Conservation (phyloP, 2,888 invertebrate genomes). For the Macrosiphum euphorbiae region DNA sequence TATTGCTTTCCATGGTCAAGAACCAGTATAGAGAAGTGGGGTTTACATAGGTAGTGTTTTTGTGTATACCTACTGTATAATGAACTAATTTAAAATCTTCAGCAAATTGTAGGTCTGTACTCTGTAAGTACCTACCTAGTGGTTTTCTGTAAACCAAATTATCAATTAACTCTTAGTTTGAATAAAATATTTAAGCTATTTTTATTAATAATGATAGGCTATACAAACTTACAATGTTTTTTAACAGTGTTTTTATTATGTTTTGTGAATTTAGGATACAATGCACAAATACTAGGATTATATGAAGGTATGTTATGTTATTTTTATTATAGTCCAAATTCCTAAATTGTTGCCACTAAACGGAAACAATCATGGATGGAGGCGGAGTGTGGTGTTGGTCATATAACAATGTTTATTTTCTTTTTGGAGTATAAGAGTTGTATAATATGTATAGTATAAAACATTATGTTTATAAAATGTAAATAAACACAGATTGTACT, state of each 20-base stretch:
- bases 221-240: not conserved
- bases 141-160: not conserved
- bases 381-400: not conserved
- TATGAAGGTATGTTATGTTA: constrained; percentile 31
- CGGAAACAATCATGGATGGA: not conserved
- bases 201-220: constrained; percentile 25
- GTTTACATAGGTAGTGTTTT: not conserved
- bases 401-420: not conserved
- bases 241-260: not conserved
- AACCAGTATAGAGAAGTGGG: constrained; percentile 2
- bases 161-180: not conserved
- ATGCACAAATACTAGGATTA: constrained; percentile 29
- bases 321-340: not conserved
- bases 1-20: constrained; percentile 6
- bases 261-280: not conserved
- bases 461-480: not conserved
- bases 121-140: not conserved
- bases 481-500: not conserved
- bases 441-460: not conserved
- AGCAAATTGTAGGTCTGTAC: not conserved
- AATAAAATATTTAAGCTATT: not conserved
- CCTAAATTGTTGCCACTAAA: not conserved
- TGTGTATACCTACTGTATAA: not conserved
- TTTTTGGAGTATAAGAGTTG: not conserved
- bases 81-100: not conserved